Conservation (phyloP, 2,797 vertebrate species). For the Poeciliopsis turneri region DNA sequence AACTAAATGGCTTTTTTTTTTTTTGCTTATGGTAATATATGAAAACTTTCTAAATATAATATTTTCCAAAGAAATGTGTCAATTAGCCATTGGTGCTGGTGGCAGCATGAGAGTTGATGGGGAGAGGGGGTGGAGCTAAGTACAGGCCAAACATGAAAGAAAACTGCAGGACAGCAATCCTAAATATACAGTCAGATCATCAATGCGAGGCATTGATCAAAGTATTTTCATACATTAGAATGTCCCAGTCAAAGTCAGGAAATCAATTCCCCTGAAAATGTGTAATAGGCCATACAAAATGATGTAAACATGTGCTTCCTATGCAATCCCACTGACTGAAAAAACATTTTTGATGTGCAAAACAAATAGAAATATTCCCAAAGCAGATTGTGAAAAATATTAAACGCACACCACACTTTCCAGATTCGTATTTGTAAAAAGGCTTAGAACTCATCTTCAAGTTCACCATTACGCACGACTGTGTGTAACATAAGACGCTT, state of each 20-base stretch:
- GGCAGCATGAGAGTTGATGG: neutral
- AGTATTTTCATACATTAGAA: neutral
- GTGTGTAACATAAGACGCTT: neutral
- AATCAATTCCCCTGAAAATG: neutral
- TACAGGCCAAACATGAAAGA: neutral
- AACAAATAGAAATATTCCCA: neutral
- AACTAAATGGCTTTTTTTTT: neutral
- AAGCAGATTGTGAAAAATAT: neutral
- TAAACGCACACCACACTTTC: neutral
- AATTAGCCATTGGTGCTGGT: neutral
- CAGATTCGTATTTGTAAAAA: neutral
- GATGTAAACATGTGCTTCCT: neutral
- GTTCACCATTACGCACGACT: neutral
- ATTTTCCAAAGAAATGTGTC: neutral
- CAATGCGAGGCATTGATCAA: neutral
- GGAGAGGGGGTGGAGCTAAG: neutral
- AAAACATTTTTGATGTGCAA: neutral
- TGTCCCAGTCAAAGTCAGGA: neutral
- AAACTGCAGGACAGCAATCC: neutral
- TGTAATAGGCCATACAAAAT: neutral
- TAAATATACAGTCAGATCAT: neutral
- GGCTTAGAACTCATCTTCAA: neutral
- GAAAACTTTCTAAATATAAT: neutral
- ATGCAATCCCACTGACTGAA: neutral
- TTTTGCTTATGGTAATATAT: neutral